Evolutionary conservation across 92 coral and sea anemone genomes (phyloP).

Genomic region (Epizoanthus fatuus): DNA sequence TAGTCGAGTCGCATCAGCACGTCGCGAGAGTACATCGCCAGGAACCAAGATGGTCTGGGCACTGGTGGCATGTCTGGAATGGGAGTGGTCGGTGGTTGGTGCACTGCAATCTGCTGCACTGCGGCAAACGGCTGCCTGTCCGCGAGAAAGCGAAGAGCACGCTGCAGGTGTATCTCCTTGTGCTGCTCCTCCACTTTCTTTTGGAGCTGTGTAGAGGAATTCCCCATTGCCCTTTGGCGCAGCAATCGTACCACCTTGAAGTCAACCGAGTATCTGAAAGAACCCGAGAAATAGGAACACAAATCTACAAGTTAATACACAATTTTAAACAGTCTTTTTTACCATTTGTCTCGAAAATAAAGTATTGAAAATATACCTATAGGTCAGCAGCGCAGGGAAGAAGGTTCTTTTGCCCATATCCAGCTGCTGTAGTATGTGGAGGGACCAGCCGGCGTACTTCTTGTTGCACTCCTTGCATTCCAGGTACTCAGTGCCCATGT

Average conservation of each 20-base stretch:
- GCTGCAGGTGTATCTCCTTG: conserved; percentile 4
- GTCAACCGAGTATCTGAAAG: conserved; percentile 24
- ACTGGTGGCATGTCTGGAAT: neutral
- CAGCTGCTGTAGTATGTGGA: conserved; percentile 7
- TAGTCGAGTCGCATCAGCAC: no score
- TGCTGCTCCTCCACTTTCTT: conserved; percentile 31
- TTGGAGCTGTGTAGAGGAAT: conserved; percentile 1
- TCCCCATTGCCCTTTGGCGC: conserved; percentile 14
- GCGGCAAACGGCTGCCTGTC: conserved; percentile 12
- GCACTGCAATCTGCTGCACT: no score
- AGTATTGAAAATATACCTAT: conserved; percentile 7
- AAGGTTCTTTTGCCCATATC: conserved; percentile 14
- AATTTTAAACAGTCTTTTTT: no score
- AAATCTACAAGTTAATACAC: neutral
- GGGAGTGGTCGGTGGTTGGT: neutral
- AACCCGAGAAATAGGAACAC: neutral
- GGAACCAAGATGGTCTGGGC: neutral
- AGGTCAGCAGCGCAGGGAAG: conserved; percentile 22
- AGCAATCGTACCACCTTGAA: conserved; percentile 4
- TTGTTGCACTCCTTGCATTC: conserved; percentile 19
- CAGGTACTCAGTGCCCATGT: conserved; percentile 13
- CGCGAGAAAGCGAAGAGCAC: conserved; percentile 8
- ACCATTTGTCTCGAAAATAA: no score
- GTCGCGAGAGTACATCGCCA: neutral
- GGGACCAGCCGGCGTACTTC: conserved; percentile 28